Percentiles rank a stretch among this genome's conserved stretches.
These are phyloP conservation scores for Indri indri DNA, from an alignment of 2,113 vertebrate species.

Conservation along the genomic window DNA sequence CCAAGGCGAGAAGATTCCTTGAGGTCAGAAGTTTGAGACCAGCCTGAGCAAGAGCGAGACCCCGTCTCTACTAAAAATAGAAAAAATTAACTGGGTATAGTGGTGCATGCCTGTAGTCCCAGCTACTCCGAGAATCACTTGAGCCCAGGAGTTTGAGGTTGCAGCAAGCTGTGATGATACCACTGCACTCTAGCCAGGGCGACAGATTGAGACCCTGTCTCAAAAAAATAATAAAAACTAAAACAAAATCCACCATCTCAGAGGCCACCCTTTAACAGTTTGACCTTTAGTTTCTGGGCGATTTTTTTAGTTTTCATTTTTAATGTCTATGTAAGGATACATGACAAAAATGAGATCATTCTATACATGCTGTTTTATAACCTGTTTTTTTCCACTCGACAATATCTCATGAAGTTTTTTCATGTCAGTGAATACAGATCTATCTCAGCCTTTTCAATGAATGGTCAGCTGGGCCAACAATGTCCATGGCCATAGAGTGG, in stretches of 20 bases:
- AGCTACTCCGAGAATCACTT: neutral
- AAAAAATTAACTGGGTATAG: no score
- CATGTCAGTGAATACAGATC: slow-evolving; percentile 40
- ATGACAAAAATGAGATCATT: slow-evolving; percentile 23
- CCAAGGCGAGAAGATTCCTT: no score
- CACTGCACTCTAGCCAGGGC: neutral
- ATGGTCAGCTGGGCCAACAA: neutral
- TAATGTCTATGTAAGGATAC: neutral
- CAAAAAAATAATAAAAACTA: no score
- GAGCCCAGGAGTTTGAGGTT: neutral
- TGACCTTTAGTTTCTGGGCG: neutral
- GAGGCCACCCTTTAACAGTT: neutral
- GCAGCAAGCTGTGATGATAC: neutral
- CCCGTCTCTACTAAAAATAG: no score
- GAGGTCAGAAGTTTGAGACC: no score
- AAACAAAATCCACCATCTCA: slow-evolving; percentile 1
- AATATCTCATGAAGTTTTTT: neutral
- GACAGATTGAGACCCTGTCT: neutral
- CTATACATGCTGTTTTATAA: neutral
- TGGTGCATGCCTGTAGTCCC: no score
- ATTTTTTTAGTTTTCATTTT: neutral
- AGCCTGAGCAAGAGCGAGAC: no score
- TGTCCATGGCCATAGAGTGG: neutral
- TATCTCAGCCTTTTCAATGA: slow-evolving; percentile 38
- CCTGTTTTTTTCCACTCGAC: slow-evolving; percentile 18